phyloP scores from a whole-genome alignment of 1,140 invertebrate genomes.

The Hestina assimilis region DNA sequence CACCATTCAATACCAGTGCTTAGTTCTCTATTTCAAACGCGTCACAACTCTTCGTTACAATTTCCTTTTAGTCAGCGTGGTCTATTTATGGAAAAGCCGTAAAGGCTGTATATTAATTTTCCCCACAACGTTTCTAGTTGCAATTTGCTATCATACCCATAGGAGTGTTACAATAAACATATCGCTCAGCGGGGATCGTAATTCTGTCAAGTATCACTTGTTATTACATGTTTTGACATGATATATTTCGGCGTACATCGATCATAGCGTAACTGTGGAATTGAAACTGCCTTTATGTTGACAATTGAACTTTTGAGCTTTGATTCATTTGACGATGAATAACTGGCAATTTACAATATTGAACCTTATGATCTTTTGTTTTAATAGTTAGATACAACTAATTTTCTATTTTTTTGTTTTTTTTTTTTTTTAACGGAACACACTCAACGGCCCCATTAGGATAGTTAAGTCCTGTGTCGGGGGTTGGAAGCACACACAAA shows the following conservation, averaged over 20 bases:
- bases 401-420: too few species aligned
- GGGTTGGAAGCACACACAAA: too few species aligned
- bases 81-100: constrained; percentile 9
- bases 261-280: constrained; percentile 26
- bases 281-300: constrained; percentile 19
- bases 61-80: background rate
- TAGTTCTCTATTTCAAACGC: constrained; percentile 1
- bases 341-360: background rate
- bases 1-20: background rate
- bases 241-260: constrained; percentile 36
- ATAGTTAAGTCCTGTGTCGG: too few species aligned
- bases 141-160: constrained; percentile 42
- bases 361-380: too few species aligned
- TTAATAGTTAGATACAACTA: too few species aligned
- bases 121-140: constrained; percentile 20
- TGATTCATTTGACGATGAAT: constrained; percentile 11
- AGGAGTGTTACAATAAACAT: constrained; percentile 43
- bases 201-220: constrained; percentile 52
- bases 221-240: constrained; percentile 40
- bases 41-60: constrained; percentile 1
- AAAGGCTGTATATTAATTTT: constrained; percentile 13
- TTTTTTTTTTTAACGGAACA: too few species aligned
- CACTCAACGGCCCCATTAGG: too few species aligned
- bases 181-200: constrained; percentile 50
- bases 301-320: constrained; percentile 16